Evolutionary conservation across 2,113 vertebrate species (phyloP).

Genomic region (Alexandromys fortis): DNA sequence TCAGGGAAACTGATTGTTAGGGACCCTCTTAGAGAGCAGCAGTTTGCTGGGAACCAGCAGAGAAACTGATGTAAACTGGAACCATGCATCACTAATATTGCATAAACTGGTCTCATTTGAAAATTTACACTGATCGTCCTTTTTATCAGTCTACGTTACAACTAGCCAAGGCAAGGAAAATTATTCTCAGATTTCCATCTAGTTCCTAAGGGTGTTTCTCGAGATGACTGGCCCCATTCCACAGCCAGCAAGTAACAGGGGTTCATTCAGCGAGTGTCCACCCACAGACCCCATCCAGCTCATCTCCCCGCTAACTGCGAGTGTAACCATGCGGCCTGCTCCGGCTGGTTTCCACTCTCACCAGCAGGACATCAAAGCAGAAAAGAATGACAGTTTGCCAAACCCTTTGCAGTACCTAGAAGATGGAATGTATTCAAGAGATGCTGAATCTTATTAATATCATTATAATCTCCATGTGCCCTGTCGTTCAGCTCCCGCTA

Average conservation of each 20-base stretch:
- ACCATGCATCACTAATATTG: not conserved
- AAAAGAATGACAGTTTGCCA: not conserved
- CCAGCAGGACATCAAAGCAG: not conserved
- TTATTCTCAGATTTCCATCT: not conserved
- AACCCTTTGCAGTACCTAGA: not conserved
- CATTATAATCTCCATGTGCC: not conserved
- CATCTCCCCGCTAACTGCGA: too few relatives aligned
- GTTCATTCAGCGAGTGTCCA: too few relatives aligned
- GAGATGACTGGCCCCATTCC: not conserved
- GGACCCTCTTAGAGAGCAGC: not conserved
- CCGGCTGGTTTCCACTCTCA: not conserved
- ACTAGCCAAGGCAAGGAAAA: not conserved
- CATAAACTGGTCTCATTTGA: not conserved
- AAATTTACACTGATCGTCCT: not conserved
- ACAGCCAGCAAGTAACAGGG: fast-evolving
- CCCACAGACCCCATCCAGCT: not conserved
- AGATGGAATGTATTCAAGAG: not conserved
- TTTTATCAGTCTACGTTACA: not conserved
- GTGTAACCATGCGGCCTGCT: not conserved
- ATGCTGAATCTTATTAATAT: not conserved
- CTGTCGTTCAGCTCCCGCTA: too few relatives aligned
- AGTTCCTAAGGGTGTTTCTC: not conserved
- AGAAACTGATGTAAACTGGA: not conserved
- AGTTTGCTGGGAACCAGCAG: conserved; percentile 26
- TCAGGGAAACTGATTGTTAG: not conserved